Conservation (phyloP, 1,140 invertebrate species). For the Pinna nobilis region DNA sequence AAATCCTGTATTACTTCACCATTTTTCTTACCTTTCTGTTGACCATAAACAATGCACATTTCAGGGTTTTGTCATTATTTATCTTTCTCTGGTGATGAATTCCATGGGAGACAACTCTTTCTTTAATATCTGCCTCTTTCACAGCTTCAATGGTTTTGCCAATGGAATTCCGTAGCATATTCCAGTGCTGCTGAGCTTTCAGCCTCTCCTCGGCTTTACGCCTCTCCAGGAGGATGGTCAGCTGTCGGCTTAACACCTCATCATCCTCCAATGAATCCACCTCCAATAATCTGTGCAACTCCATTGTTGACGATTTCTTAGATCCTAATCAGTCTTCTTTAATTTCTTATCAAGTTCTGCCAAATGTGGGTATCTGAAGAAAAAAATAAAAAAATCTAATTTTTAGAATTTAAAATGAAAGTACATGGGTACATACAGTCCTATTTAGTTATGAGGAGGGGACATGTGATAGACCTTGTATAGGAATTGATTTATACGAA, state of each 20-base stretch:
- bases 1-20: no score
- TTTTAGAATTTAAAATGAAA: no score
- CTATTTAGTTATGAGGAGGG: no score
- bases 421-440: no score
- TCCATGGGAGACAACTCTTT: conserved; percentile 65
- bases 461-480: no score
- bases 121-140: conserved; percentile 59
- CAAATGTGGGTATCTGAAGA: no score
- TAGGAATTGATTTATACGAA: no score
- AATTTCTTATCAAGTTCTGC: not conserved
- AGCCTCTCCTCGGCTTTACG: conserved; percentile 47
- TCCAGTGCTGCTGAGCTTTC: conserved; percentile 63
- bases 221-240: conserved; percentile 56
- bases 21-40: conserved; percentile 55
- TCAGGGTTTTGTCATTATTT: conserved; percentile 55
- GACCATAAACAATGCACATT: conserved; percentile 61
- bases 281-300: conserved; percentile 1
- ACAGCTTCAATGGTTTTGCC: conserved; percentile 55
- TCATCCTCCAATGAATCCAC: conserved; percentile 23
- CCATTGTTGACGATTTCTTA: no score
- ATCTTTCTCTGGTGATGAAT: conserved; percentile 68
- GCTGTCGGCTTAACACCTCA: conserved; percentile 49
- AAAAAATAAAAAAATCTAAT: no score
- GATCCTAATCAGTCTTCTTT: no score
- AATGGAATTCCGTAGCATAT: conserved; percentile 62